These are phyloP conservation scores for Mohoua ochrocephala DNA, from an alignment of 2,113 vertebrate species.

Conservation along the genomic window DNA sequence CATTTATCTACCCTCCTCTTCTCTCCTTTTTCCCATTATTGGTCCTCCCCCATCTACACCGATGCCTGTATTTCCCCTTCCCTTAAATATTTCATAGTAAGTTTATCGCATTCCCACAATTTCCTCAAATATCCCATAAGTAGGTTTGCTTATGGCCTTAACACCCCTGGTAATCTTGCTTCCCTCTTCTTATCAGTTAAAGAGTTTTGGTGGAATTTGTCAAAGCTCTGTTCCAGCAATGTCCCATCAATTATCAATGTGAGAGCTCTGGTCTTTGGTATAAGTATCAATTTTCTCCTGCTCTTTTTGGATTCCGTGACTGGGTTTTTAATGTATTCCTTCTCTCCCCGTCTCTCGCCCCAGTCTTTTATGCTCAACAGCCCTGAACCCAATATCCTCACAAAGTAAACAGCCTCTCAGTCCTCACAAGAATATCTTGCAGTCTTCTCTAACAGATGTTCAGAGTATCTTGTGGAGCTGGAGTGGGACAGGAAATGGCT, in stretches of 20 bases:
- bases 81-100: not conserved
- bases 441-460: not conserved
- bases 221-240: not conserved
- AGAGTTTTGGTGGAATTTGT: not conserved
- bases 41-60: rapidly evolving
- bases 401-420: not conserved
- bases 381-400: not conserved
- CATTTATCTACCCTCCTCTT: not conserved
- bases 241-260: not conserved
- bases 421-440: not conserved
- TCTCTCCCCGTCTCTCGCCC: not conserved
- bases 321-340: not conserved
- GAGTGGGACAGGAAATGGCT: not conserved
- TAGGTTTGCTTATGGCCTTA: not conserved
- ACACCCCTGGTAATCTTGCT: not conserved
- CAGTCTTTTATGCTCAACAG: not conserved
- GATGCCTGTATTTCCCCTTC: not conserved
- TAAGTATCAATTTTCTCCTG: not conserved
- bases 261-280: not conserved
- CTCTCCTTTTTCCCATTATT: not conserved
- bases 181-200: not conserved
- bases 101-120: not conserved
- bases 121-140: not conserved
- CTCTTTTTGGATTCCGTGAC: not conserved
- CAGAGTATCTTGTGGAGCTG: not conserved